Conservation (phyloP, 2,797 vertebrate species). For the Acipenser transmontanus region DNA sequence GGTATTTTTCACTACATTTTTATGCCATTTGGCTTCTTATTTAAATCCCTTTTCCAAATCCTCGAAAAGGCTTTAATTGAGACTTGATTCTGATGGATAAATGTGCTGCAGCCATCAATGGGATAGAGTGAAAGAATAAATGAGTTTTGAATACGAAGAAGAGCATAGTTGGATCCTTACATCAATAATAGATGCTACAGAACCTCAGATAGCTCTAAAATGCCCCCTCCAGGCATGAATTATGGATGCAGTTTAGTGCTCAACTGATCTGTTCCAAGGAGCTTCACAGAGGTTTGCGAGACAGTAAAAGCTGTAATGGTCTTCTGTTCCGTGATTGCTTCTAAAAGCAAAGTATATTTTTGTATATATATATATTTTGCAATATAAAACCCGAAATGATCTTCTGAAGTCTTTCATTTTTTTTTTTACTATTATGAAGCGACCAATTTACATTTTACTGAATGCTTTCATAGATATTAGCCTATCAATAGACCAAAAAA, state of each 20-base stretch:
- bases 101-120: conserved; percentile 31
- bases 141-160: conserved; percentile 67
- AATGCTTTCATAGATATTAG: too few relatives aligned
- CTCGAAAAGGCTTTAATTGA: conserved; percentile 47
- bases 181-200: conserved; percentile 83
- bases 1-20: conserved; percentile 26
- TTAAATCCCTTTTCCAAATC: conserved; percentile 37
- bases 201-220: conserved; percentile 70
- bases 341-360: not conserved
- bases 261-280: conserved; percentile 61
- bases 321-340: conserved; percentile 2
- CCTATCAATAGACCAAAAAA: too few relatives aligned
- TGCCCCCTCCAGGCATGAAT: conserved; percentile 80
- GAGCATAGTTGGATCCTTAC: conserved; percentile 62
- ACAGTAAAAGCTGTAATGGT: conserved; percentile 54
- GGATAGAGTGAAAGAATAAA: conserved; percentile 49
- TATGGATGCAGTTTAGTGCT: conserved; percentile 82
- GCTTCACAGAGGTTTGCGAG: conserved; percentile 59
- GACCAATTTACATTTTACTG: too few relatives aligned
- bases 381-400: not conserved
- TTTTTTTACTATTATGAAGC: too few relatives aligned
- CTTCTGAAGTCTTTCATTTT: too few relatives aligned
- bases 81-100: conserved; percentile 47
- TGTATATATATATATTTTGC: not conserved
- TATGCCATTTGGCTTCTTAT: conserved; percentile 31